Evolutionary conservation across 2,888 invertebrate species (phyloP), one percentile per base, ranked within the genome.

Genomic region (Nephrotoma appendiculata): DNA sequence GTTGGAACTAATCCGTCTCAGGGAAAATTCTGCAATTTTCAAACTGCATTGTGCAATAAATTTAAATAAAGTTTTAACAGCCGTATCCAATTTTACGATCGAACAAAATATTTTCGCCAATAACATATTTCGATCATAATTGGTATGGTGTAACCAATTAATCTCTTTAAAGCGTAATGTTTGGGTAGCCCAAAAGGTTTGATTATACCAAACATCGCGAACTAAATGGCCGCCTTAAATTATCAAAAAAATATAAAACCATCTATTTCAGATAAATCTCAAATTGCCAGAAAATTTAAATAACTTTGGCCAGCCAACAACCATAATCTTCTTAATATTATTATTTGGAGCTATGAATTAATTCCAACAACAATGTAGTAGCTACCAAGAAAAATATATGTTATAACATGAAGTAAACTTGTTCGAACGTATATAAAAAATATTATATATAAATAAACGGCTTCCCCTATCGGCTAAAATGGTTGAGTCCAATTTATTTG

Each of bases 401-500:
- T 31, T 71, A n/a, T 9, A 71, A 31, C 71, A 71, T 71, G 31
- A 31, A 71, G 71, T 71, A 71, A 71, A 71, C 71, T 71, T 71
- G 71, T 71, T 71, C 71, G 71, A 71, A 71, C 71, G 71, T 71
- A 71, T 71, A 71, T 15, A 15, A 57, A 6, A 71, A 15, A 31
- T 71, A 9, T 9, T 31, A 31, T 31, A 31, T 31, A 31, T 71
- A 71, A 9, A 31, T 31, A 31, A 89, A 89, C 90, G 89, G 89
- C 90, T 92, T 90, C 91, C 91, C 92, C 92, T 90, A 89, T 88
- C 89, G 88, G 89, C 88, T 88, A 90, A 89, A 92, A 91, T 92
- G 92, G 92, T 92, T 92, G 89, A 89, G 90, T 89, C 92, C 92
- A 89, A 91, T 91, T 91, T 92, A 91, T 92, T 91, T 91, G 92